Evolutionary conservation across 2,888 invertebrate genomes (phyloP), one percentile per base, ranked within the genome.

Genomic region (Acrobasis suavella): DNA sequence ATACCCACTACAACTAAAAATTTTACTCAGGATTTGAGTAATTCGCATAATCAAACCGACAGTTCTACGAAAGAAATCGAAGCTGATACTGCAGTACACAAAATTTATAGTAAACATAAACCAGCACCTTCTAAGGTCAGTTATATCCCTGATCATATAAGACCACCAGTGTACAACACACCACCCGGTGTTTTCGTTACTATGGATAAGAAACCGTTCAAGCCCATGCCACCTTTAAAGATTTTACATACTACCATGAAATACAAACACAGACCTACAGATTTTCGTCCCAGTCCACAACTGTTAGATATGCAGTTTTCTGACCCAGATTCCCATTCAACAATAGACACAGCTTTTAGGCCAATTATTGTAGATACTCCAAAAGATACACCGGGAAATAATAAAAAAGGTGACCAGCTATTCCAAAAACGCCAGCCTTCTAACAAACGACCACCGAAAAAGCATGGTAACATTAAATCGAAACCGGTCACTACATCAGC

Each of bases 131-230:
- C 76, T 55, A 91, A 87, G 74, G 69, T 81, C 1, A 87, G 76
- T 65, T 86, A 89, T 65, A 81, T 85, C 64, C 73, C 82, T 2
- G 90, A 91, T 12, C 84, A 86, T 56, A 79, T 91, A 50, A 80
- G 92, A 64, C 89, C 91, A 5, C 91, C 91, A 6, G 79, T 92
- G 12, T 91, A 87, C 67, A 91, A 87, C 69, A 89, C 92, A 12
- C 92, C 91, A 0, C 92, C 91, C 0, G 92, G 92, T 39, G 86
- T 92, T 3, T 91, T 92, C 63, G 86, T 86, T 10, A 88, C 89
- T 7, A 88, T 89, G 89, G 91, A 92, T 64, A 92, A 91, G 67
- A 92, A 92, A 60, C 91, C 91, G 1, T 91, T 92, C 61, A 92
- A 91, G 67, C 92, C 92, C 9, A 81, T 92, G 88, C 92, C 92